These are phyloP conservation scores for Acipenser oxyrinchus DNA, from an alignment of 2,797 vertebrate species.

Conservation along the genomic window DNA sequence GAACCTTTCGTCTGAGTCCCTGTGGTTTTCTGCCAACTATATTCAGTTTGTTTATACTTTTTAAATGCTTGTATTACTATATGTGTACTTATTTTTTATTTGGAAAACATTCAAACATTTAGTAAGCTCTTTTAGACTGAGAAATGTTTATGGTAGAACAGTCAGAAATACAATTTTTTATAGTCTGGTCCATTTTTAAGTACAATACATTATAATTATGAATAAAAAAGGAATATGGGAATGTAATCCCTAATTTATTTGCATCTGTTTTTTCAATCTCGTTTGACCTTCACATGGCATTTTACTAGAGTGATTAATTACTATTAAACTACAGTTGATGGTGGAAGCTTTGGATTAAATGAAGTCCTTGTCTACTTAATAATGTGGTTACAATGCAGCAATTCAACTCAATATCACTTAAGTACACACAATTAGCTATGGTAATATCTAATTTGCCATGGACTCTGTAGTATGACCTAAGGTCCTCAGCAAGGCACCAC, in stretches of 20 bases:
- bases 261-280: constrained; percentile 30
- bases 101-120: constrained; percentile 32
- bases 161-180: constrained; percentile 5
- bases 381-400: constrained; percentile 51
- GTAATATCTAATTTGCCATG: constrained; percentile 67
- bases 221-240: neutral
- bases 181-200: neutral
- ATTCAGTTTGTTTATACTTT: constrained; percentile 27
- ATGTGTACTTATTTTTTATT: constrained; percentile 24
- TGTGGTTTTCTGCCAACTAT: constrained; percentile 31
- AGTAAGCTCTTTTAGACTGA: constrained; percentile 25
- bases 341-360: constrained; percentile 47
- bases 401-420: constrained; percentile 67
- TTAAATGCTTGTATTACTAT: constrained; percentile 26
- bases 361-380: constrained; percentile 51
- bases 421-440: constrained; percentile 63
- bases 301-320: constrained; percentile 58
- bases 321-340: constrained; percentile 41
- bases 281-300: constrained; percentile 63
- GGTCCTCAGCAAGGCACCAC: constrained; percentile 49
- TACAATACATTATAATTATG: constrained; percentile 6
- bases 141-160: constrained; percentile 3
- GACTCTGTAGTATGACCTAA: constrained; percentile 37
- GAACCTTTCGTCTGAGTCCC: constrained; percentile 14
- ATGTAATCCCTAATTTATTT: constrained; percentile 50